These are phyloP conservation scores for Procavia capensis DNA, from an alignment of 2,113 vertebrate genomes.

Conservation along the genomic window DNA sequence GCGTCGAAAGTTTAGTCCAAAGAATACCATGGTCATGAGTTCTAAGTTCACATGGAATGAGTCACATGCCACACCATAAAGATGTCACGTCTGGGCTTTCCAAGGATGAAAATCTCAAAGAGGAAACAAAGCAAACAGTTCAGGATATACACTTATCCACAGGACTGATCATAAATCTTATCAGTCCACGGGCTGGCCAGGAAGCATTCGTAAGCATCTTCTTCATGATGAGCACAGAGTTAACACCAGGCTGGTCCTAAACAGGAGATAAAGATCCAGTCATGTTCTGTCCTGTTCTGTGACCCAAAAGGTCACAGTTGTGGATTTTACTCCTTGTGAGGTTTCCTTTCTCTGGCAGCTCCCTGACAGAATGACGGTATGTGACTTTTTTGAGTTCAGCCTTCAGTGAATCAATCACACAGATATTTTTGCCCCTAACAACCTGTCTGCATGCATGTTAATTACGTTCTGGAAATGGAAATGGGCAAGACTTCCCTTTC, in stretches of 20 bases:
- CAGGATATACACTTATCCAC: not conserved
- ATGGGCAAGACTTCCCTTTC: not conserved
- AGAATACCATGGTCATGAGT: not conserved
- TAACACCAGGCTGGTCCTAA: not conserved
- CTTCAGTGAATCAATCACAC: not conserved
- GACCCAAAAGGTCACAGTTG: not conserved
- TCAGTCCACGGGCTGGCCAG: not conserved
- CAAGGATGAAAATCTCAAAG: not conserved
- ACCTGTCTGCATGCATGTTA: not conserved
- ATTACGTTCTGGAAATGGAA: not conserved
- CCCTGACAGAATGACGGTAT: not conserved
- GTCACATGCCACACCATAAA: not conserved
- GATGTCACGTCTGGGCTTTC: not conserved
- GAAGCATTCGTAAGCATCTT: not conserved
- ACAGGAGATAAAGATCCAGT: not conserved
- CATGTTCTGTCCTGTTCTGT: not conserved
- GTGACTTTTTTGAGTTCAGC: constrained; percentile 8
- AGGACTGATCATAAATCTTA: not conserved
- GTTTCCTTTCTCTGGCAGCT: not conserved
- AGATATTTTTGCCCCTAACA: not conserved
- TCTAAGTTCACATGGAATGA: not conserved
- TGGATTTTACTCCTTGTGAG: not conserved
- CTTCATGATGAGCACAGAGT: not conserved
- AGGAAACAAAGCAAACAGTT: not conserved
- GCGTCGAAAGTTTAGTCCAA: not conserved